Conservation (phyloP, 2,888 invertebrate species). For the Sympetrum striolatum region DNA sequence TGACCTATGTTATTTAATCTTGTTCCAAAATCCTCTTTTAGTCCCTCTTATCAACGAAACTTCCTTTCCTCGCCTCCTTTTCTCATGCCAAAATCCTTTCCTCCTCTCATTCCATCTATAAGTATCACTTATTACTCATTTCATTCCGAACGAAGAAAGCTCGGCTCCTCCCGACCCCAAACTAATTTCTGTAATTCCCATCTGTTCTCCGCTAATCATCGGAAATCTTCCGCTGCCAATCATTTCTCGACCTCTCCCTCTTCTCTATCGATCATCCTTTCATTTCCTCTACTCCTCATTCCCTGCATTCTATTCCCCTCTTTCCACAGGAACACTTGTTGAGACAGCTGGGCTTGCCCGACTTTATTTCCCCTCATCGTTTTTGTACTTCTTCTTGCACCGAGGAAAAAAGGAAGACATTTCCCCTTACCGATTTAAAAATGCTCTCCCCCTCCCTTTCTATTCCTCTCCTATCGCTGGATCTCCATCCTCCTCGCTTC, state of each 20-base stretch:
- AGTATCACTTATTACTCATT: too few species aligned
- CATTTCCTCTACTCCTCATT: background rate
- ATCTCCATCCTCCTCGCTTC: background rate
- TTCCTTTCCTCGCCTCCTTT: too few species aligned
- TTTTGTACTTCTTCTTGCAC: constrained; percentile 2
- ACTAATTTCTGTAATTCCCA: background rate
- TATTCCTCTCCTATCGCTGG: too few species aligned
- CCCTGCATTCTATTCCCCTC: background rate
- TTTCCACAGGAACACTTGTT: constrained; percentile 18
- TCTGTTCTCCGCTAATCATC: background rate
- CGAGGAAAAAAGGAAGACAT: background rate
- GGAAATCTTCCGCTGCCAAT: background rate
- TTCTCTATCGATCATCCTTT: background rate
- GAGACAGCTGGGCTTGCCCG: constrained; percentile 29
- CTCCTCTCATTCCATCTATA: too few species aligned
- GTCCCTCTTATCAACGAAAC: too few species aligned
- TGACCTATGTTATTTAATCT: too few species aligned
- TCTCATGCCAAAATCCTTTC: too few species aligned
- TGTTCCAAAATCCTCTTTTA: too few species aligned
- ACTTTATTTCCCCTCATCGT: background rate
- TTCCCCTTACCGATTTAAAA: background rate
- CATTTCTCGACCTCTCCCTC: background rate
- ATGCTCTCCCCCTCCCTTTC: background rate
- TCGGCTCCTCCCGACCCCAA: too few species aligned
- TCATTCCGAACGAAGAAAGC: too few species aligned